These are phyloP conservation scores for Scaptomyza pallida DNA, from an alignment of 1,140 invertebrate species.

Conservation along the genomic window DNA sequence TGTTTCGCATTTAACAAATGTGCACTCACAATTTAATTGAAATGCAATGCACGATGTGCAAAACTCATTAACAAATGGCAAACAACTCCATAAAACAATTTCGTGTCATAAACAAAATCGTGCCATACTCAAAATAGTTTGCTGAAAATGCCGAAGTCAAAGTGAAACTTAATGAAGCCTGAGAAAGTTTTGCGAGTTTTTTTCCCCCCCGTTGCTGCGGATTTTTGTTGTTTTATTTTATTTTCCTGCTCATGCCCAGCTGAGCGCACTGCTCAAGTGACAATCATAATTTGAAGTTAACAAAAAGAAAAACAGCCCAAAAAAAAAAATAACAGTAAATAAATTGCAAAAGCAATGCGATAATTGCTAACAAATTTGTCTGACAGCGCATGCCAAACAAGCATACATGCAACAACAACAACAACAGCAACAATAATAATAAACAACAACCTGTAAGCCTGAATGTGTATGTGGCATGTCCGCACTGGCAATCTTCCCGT, in stretches of 20 bases:
- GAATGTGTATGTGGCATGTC: constrained; percentile 17
- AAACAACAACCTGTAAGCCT: constrained; percentile 21
- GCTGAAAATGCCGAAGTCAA: constrained; percentile 42
- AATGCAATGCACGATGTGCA: constrained; percentile 66
- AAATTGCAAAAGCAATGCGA: constrained; percentile 52
- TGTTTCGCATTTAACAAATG: constrained; percentile 44
- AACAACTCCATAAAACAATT: constrained; percentile 70
- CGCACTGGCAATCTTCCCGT: neutral
- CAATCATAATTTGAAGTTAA: constrained; percentile 54
- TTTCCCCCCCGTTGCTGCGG: no score
- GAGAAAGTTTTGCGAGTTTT: constrained; percentile 66
- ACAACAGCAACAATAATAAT: constrained; percentile 10
- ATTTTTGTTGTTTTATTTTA: constrained; percentile 7
- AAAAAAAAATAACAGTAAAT: constrained; percentile 27
- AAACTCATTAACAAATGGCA: constrained; percentile 63
- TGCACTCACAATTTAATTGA: constrained; percentile 64
- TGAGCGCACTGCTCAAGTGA: constrained; percentile 59
- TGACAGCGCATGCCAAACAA: constrained; percentile 46
- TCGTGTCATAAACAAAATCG: constrained; percentile 77
- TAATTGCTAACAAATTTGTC: constrained; percentile 76
- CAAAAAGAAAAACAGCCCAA: constrained; percentile 42
- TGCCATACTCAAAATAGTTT: constrained; percentile 54
- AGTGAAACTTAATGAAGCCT: constrained; percentile 80
- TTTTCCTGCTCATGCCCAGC: constrained; percentile 14
- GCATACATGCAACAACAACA: constrained; percentile 52